Evolutionary conservation across 2,888 invertebrate species (phyloP).

Genomic region (Melolontha melolontha): DNA sequence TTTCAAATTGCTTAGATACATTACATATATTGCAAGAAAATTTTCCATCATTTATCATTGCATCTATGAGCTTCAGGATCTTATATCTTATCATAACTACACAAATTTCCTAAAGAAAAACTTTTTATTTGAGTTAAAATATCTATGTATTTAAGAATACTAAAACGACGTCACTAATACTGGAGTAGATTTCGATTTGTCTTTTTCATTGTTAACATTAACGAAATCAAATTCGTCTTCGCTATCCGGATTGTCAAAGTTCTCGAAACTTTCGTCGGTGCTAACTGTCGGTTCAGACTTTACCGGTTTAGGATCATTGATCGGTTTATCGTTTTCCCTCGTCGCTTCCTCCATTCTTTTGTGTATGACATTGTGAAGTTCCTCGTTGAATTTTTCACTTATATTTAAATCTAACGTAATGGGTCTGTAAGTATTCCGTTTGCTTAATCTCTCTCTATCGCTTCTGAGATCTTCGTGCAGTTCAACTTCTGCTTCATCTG

Average conservation of each 20-base stretch:
- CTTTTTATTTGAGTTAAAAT: conserved; percentile 15
- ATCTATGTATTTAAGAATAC: background rate
- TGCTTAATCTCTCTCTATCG: conserved; percentile 16
- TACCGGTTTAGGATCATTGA: background rate
- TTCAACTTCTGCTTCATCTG: conserved; percentile 13
- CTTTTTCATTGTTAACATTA: conserved; percentile 35
- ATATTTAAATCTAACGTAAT: conserved; percentile 42
- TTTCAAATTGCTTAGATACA: no score
- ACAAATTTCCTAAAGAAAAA: no score
- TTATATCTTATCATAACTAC: no score
- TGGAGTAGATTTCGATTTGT: conserved; percentile 38
- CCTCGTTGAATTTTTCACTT: conserved; percentile 42
- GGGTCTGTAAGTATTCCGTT: conserved; percentile 27
- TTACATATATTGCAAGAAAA: no score
- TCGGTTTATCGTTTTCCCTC: conserved; percentile 27
- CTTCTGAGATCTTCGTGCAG: conserved; percentile 8
- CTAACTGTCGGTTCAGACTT: background rate
- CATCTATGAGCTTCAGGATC: no score
- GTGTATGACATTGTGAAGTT: conserved; percentile 36
- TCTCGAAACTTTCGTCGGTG: conserved; percentile 37
- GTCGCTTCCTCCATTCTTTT: conserved; percentile 43
- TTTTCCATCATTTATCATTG: no score
- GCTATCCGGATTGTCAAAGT: conserved; percentile 39
- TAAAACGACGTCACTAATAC: conserved; percentile 40
- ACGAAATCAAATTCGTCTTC: conserved; percentile 44